Base-by-base conservation (phyloP, 1,140 invertebrate genomes). In the Manduca sexta region DNA sequence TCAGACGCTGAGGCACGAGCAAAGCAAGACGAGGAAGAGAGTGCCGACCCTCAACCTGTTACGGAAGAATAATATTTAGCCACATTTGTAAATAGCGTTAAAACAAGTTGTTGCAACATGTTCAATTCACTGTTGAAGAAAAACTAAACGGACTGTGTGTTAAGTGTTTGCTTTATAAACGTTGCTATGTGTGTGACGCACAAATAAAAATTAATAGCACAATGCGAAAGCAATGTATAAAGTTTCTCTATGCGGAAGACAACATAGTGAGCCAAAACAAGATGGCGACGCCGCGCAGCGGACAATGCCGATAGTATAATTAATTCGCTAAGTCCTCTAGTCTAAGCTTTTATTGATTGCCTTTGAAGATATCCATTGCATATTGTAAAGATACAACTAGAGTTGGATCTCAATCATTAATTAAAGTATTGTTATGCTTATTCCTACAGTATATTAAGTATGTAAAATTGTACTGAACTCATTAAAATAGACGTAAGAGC, bases 1-100 rank as follows among this genome's bases (percentile, higher is more conserved):
- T 4, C 72, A 87, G 86, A 87, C 53, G 86, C 84, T 37, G 86
- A 87, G 63, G 75, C 74, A 15, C 69, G 83, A 10, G 84, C 86
- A 14, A 79, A 76, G 33, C 69, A 79, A 26, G 77, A 72, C 45
- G 72, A 79, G 43, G 76, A 80, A 50, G 66, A 55, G 47, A 78
- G 70, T 43, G 69, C 64, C 39, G 64, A 65, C 0, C 64, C 74
- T 1, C 68, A 69, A 11, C 55, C 68, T 12, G 49, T 73, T 43
- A 69, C 78, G 56, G 85, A 85, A 64, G 84, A 87, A 86, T 87
- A 86, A 87, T 86, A 84, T 81, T 74, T 82, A 66, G 75, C 75
- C 71, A 71, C 69, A 52, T 60, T 84, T 82, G 80, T 84, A 82
- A 80, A 84, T 82, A 84, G 68, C 63, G 64, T 84, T 63, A 78